phyloP scores from a whole-genome alignment of 2,797 vertebrate species.

The Emys orbicularis region DNA sequence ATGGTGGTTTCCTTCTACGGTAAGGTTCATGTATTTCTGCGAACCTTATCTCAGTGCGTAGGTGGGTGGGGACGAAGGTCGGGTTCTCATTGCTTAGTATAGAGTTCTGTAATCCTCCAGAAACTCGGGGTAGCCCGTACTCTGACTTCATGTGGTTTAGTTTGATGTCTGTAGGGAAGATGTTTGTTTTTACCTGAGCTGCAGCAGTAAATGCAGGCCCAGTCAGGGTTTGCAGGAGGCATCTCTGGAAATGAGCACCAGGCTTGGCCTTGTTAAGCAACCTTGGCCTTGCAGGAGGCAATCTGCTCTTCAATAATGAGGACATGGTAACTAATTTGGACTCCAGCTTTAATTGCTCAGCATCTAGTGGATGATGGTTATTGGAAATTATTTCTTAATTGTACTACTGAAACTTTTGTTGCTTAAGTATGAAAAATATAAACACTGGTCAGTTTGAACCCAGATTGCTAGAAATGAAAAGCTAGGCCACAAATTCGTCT shows the following conservation, averaged over 20 bases:
- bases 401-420: background rate
- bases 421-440: background rate
- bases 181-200: background rate
- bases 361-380: background rate
- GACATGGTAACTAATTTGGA: background rate
- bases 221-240: background rate
- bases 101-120: constrained; percentile 36
- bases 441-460: background rate
- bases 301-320: background rate
- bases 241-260: background rate
- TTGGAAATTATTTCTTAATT: background rate
- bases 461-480: background rate
- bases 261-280: background rate
- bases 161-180: background rate
- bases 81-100: constrained; percentile 59
- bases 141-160: constrained; percentile 15
- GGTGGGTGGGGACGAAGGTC: constrained; percentile 60
- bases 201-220: background rate
- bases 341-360: background rate
- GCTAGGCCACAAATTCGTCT: background rate
- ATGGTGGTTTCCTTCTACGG: constrained; percentile 61
- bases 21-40: constrained; percentile 59
- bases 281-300: background rate
- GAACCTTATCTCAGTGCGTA: constrained; percentile 50
- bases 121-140: background rate